Evolutionary conservation across 2,797 vertebrate genomes (phyloP), one percentile per base, ranked within the genome.

Genomic region (Anabas testudineus): DNA sequence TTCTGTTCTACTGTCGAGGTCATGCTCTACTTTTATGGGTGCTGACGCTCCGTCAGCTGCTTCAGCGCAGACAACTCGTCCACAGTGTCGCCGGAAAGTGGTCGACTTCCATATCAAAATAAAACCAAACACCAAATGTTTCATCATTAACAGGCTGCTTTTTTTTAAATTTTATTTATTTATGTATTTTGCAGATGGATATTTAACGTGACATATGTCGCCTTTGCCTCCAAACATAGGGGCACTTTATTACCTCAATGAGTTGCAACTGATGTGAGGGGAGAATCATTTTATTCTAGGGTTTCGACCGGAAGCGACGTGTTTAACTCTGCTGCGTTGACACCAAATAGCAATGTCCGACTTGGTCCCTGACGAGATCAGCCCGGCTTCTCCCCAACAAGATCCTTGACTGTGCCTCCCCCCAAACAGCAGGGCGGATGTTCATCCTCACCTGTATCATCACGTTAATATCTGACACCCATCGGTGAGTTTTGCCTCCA

Each of bases 401-500:
- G 13, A 42, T 5, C 5, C 26, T 16, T 53, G 15, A 9, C 22
- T 4, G 4, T 57, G n/a, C n/a, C 22, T 12, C 56, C 12, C 32
- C n/a, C 41, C 14, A 67, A 45, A 13, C 61, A 45, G 13, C 61
- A 42, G 68, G 49, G 12, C 85, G 83, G 78, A 89, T 88, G 80
- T 77, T 58, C 61, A 34, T 62, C 73, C 4, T 36, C 70, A 51
- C 28, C 78, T 12, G 7, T 64, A 34, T 49, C 64, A 18, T 76
- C 77, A 22, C 64, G 24, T 2, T 55, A 34, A 64, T 60, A 21
- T 61, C 74, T 57, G 80, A 81, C 80, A 70, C 4, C 67, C 34
- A 67, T 73, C 39, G 91, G 93, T 93, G 84, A 92, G 92, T 91
- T 68, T 55, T 3, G 21, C 19, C 45, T 10, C 28, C 5, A 1